phyloP scores from a whole-genome alignment of 1,140 invertebrate genomes.

The Lordiphosa mommai region DNA sequence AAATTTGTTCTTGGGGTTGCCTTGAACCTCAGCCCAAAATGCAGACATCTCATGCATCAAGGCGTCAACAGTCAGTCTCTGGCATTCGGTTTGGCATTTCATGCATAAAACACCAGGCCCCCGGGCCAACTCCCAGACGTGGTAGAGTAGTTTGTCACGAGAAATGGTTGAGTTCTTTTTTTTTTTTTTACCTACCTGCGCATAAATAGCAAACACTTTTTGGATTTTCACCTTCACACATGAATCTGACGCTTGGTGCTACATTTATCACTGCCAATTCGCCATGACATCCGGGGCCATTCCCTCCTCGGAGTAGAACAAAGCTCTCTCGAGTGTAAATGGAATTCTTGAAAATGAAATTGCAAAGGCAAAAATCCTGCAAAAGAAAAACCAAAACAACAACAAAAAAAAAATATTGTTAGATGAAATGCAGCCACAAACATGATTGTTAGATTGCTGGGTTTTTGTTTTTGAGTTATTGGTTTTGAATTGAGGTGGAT shows the following conservation, averaged over 20 bases:
- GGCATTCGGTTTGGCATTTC: conserved; percentile 67
- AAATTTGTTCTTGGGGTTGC: conserved; percentile 41
- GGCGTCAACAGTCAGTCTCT: conserved; percentile 52
- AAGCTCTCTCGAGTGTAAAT: conserved; percentile 65
- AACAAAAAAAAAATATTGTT: conserved; percentile 36
- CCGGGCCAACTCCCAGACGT: conserved; percentile 24
- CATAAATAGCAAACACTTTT: conserved; percentile 75
- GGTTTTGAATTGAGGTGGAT: conserved; percentile 68
- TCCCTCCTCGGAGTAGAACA: conserved; percentile 32
- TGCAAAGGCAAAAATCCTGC: conserved; percentile 38
- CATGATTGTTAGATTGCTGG: conserved; percentile 45
- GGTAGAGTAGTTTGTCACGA: conserved; percentile 56
- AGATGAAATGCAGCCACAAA: conserved; percentile 56
- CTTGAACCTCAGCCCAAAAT: conserved; percentile 44
- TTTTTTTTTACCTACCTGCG: conserved; percentile 32
- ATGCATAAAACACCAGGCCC: conserved; percentile 56
- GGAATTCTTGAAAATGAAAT: conserved; percentile 70
- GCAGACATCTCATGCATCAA: conserved; percentile 57
- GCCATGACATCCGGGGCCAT: conserved; percentile 41
- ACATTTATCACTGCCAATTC: conserved; percentile 76
- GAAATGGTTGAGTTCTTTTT: conserved; percentile 5
- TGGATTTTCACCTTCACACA: conserved; percentile 51
- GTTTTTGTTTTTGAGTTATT: conserved; percentile 70
- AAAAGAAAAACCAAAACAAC: conserved; percentile 10
- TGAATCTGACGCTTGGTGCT: conserved; percentile 42